A percentile compares a stretch with the other conserved stretches of the same genome.
Conservation (phyloP, 2,888 invertebrate genomes). For the Heliconius aoede region DNA sequence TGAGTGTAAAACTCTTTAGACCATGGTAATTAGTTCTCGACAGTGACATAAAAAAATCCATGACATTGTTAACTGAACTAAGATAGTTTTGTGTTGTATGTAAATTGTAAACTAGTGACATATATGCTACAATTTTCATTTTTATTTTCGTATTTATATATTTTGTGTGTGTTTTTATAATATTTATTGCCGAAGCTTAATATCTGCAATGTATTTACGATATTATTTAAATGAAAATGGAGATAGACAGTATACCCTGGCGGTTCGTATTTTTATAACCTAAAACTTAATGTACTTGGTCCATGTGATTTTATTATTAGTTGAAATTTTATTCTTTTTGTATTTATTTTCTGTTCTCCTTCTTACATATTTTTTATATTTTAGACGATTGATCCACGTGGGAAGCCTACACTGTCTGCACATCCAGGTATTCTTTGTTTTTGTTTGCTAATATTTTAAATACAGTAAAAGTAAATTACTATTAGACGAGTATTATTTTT, state of each 20-base stretch:
- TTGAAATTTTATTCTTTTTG: not conserved
- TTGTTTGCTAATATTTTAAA: slow-evolving; percentile 4
- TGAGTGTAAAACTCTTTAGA: too few relatives aligned
- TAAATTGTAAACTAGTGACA: not conserved
- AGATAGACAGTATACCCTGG: slow-evolving; percentile 92
- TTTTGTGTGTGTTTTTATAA: not conserved
- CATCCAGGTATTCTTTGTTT: slow-evolving; percentile 87
- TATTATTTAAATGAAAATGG: slow-evolving; percentile 89
- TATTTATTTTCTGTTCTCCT: not conserved
- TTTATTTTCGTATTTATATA: not conserved
- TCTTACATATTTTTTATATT: slow-evolving; percentile 55
- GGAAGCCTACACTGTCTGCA: slow-evolving; percentile 93
- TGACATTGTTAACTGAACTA: too few relatives aligned
- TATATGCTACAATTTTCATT: not conserved
- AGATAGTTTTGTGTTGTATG: too few relatives aligned
- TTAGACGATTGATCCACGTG: slow-evolving; percentile 90
- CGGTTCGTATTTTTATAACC: slow-evolving; percentile 80
- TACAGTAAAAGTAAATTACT: not conserved
- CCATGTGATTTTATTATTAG: slow-evolving; percentile 12
- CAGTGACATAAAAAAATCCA: too few relatives aligned
- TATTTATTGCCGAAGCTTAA: not conserved
- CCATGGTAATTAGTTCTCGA: too few relatives aligned
- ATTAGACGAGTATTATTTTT: too few relatives aligned
- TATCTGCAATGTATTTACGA: slow-evolving; percentile 72
- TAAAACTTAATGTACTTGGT: slow-evolving; percentile 10